These are phyloP conservation scores for Pseudomugil gertrudae DNA, from an alignment of 2,797 vertebrate genomes.

Conservation along the genomic window DNA sequence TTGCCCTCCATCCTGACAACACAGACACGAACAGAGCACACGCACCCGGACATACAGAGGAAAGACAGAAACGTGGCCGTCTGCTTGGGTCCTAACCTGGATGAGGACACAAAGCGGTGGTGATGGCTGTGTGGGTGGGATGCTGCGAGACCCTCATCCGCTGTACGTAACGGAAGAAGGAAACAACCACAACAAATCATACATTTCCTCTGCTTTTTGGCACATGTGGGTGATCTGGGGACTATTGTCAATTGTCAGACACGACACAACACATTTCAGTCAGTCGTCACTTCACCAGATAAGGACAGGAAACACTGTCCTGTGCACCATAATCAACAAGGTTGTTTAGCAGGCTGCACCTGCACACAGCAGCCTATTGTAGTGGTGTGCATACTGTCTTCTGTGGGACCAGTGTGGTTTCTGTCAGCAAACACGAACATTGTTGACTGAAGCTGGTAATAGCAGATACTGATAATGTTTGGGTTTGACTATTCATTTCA, in stretches of 20 bases:
- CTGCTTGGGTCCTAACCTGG: slow-evolving; percentile 56
- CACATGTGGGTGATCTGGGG: slow-evolving; percentile 11
- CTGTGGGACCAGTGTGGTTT: slow-evolving; percentile 5
- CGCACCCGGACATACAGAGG: slow-evolving; percentile 27
- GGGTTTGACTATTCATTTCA: slow-evolving; percentile 29
- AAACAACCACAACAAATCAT: slow-evolving; percentile 58
- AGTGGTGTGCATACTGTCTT: slow-evolving; percentile 35
- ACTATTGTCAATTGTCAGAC: slow-evolving; percentile 67
- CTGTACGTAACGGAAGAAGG: slow-evolving; percentile 52
- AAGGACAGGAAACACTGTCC: slow-evolving; percentile 68
- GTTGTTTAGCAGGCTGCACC: slow-evolving; percentile 60
- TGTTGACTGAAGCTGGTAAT: slow-evolving; percentile 42
- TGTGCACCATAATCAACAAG: slow-evolving; percentile 45
- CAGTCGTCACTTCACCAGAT: slow-evolving; percentile 58
- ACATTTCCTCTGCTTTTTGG: slow-evolving; percentile 60
- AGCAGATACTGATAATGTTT: slow-evolving; percentile 27
- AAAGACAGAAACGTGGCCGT: slow-evolving; percentile 42
- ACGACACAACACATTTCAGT: slow-evolving; percentile 66
- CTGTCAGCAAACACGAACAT: slow-evolving; percentile 13
- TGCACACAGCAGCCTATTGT: slow-evolving; percentile 68
- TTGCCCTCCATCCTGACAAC: slow-evolving; percentile 45
- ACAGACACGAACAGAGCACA: slow-evolving; percentile 24
- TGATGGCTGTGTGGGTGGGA: slow-evolving; percentile 40
- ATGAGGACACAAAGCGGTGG: slow-evolving; percentile 45
- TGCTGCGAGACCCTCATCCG: slow-evolving; percentile 37